Evolutionary conservation across 2,888 invertebrate species (phyloP).

Genomic region (Chloroclystis v-ata): DNA sequence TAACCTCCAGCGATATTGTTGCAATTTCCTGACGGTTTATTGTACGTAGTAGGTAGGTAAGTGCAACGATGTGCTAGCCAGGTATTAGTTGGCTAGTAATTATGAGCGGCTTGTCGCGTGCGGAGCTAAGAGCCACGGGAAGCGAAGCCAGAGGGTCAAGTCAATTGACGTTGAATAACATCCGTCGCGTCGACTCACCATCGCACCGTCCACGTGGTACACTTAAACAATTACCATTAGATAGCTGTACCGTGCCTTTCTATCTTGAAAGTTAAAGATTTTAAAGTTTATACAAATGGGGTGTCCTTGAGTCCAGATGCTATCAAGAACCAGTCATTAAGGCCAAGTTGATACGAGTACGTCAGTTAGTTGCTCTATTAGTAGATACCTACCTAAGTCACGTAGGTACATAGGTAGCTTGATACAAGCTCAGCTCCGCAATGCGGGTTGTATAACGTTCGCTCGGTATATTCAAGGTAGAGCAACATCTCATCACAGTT

Average conservation of each 20-base stretch:
- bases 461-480: constrained; percentile 20
- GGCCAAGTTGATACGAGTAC: constrained; percentile 17
- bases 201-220: constrained; percentile 54
- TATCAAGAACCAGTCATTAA: constrained; percentile 14
- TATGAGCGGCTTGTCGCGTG: constrained; percentile 40
- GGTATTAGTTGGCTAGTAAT: constrained; percentile 25
- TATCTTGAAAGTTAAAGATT: not conserved
- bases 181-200: constrained; percentile 56
- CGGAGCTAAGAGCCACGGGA: constrained; percentile 53
- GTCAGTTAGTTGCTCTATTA: constrained; percentile 18
- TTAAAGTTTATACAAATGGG: not conserved
- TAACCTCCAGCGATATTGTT: constrained; percentile 24
- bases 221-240: constrained; percentile 38
- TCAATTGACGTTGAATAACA: constrained; percentile 70
- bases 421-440: constrained; percentile 21
- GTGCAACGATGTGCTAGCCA: constrained; percentile 13
- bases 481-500: constrained; percentile 18
- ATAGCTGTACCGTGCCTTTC: not conserved
- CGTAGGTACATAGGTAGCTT: constrained; percentile 10
- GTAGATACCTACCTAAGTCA: constrained; percentile 7
- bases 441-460: constrained; percentile 21
- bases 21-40: constrained; percentile 28
- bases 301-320: constrained; percentile 18
- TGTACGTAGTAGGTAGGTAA: constrained; percentile 1
- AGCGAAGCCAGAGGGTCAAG: constrained; percentile 69